A percentile compares a stretch with the other conserved stretches of the same genome.
Evolutionary conservation across 1,140 invertebrate genomes (phyloP).

Genomic region (Cydia strobilella): DNA sequence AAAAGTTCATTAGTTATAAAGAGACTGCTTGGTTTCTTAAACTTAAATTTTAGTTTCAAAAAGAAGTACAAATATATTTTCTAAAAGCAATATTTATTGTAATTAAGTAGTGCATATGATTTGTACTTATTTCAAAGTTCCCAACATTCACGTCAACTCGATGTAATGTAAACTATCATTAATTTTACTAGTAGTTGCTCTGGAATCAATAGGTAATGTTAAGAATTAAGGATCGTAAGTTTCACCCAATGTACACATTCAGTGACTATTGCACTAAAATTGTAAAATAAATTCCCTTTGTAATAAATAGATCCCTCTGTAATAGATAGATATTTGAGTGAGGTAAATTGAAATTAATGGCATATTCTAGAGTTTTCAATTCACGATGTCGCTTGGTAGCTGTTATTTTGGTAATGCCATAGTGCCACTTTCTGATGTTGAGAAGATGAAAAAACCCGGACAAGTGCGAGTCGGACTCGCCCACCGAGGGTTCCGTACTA

Average conservation of each 20-base stretch:
- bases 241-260: slow-evolving; percentile 70
- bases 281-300: slow-evolving; percentile 67
- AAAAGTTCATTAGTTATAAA: neutral
- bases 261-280: slow-evolving; percentile 70
- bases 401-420: slow-evolving; percentile 76
- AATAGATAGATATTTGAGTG: slow-evolving; percentile 64
- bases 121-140: neutral
- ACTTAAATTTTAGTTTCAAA: neutral
- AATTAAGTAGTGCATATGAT: neutral
- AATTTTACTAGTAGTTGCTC: slow-evolving; percentile 10
- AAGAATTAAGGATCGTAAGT: slow-evolving; percentile 52
- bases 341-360: slow-evolving; percentile 57
- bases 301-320: slow-evolving; percentile 66
- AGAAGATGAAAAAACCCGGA: slow-evolving; percentile 65
- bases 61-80: slow-evolving; percentile 11
- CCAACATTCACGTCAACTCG: neutral
- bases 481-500: too few species aligned
- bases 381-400: slow-evolving; percentile 74
- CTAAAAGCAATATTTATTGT: slow-evolving; percentile 13
- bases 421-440: slow-evolving; percentile 69
- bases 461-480: too few species aligned
- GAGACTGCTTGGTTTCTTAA: neutral
- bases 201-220: slow-evolving; percentile 27
- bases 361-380: slow-evolving; percentile 64
- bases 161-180: slow-evolving; percentile 2